Base-by-base conservation (phyloP, 2,113 vertebrate species). In the Setophaga coronata region DNA sequence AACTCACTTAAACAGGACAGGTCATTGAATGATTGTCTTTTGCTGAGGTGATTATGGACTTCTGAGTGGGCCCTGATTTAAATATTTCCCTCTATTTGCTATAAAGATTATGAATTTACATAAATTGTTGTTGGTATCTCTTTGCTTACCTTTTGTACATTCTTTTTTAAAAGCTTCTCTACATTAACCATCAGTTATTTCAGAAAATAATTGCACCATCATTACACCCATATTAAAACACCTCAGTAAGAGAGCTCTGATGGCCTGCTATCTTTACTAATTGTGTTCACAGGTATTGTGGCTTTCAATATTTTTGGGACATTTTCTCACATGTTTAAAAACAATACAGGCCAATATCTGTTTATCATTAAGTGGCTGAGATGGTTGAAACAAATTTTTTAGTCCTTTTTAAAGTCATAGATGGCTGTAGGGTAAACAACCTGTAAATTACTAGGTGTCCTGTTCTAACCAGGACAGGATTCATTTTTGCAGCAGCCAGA, bases 51-150 rank as follows among this genome's bases (percentile, higher is more conserved):
- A 65, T 9, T 40, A 42, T 53, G 25, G 42, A 67, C 36, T 76
- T 67, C 26, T 53, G 5, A 40, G 34, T 48, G 14, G 26, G 20
- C 0, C 0, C 3, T 10, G 31, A 36, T 54, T 74, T 69, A 71
- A 92, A 51, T n/a, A 19, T 67, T 86, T 79, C 7, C 24, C 16
- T 87, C 14, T n/a, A 45, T 66, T 91, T 82, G 2, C 38, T 57
- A 12, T 86, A 66, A 92, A 83, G 18, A n/a, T 17, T 62, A 40
- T 47, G 13, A 62, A 53, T 82, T 13, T 6, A 66, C 45, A 43
- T 20, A 48, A 65, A 48, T 36, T 6, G 2, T 51, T 80, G 45
- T 20, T 67, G 28, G 10, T 66, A 60, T 7, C 1, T 62, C 64
- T 94, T 85, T 13, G 11, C 25, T 71, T 82, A 18, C 19, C 7